These are phyloP conservation scores for Eriocheir sinensis DNA, from an alignment of 1,140 invertebrate genomes.

Conservation along the genomic window DNA sequence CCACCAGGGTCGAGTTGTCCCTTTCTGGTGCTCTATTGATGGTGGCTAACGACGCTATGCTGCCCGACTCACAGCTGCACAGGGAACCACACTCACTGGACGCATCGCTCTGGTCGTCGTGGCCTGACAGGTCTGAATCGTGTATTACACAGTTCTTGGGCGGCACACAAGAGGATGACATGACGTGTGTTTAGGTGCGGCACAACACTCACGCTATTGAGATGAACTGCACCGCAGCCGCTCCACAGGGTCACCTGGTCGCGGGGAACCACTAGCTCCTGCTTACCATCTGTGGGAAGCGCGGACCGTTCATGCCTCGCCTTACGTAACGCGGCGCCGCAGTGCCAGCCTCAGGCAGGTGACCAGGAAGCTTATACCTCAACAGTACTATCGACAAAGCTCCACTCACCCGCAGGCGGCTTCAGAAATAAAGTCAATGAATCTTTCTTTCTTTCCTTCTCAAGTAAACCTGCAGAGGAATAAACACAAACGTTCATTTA, in stretches of 20 bases:
- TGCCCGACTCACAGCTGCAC: constrained; percentile 64
- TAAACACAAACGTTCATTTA: background rate
- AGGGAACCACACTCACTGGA: constrained; percentile 64
- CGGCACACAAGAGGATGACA: constrained; percentile 66
- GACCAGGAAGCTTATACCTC: background rate
- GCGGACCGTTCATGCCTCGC: background rate
- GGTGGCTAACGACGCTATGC: constrained; percentile 51
- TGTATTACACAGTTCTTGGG: constrained; percentile 52
- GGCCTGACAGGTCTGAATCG: constrained; percentile 7
- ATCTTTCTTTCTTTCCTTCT: background rate
- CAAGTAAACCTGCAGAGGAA: background rate
- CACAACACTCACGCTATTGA: no score
- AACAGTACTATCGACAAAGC: background rate
- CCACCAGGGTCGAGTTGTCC: background rate
- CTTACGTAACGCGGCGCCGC: background rate
- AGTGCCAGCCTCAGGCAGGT: background rate
- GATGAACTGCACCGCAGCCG: background rate
- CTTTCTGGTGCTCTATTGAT: constrained; percentile 27
- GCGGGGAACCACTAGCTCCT: background rate
- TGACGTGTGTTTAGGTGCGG: background rate
- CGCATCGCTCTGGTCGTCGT: constrained; percentile 49
- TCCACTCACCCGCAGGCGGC: background rate
- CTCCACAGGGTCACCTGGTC: background rate
- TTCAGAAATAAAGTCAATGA: background rate
- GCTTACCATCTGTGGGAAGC: background rate